Evolutionary conservation across 2,888 invertebrate species (phyloP).

Genomic region (Geotrupes spiniger): DNA sequence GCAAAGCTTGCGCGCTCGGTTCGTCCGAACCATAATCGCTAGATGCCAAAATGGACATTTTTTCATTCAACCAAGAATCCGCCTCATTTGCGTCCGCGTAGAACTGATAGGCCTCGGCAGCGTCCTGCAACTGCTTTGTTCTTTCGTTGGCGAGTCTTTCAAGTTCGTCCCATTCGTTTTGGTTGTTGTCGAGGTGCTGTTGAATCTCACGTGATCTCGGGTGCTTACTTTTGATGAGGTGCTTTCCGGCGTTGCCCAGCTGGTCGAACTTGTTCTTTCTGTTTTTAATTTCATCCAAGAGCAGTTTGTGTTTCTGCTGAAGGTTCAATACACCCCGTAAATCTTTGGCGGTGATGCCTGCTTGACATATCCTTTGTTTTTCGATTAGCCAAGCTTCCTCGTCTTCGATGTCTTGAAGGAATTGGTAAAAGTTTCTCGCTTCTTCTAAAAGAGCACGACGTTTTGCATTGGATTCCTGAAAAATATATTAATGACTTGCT

Average conservation of each 20-base stretch:
- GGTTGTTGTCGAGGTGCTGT: constrained; percentile 72
- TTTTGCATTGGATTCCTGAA: constrained; percentile 69
- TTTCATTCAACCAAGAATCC: constrained; percentile 96
- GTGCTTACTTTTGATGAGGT: constrained; percentile 77
- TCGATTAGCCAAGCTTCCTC: constrained; percentile 97
- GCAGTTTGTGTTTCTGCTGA: constrained; percentile 88
- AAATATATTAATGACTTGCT: constrained; percentile 21
- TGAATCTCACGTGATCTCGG: constrained; percentile 79
- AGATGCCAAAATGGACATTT: constrained; percentile 85
- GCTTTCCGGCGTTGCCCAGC: constrained; percentile 57
- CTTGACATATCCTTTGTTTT: constrained; percentile 88
- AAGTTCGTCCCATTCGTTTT: constrained; percentile 87
- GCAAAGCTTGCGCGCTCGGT: constrained; percentile 82
- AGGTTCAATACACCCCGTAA: constrained; percentile 84
- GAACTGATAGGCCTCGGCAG: constrained; percentile 92
- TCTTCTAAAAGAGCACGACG: constrained; percentile 85
- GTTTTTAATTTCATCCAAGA: constrained; percentile 85
- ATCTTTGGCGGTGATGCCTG: constrained; percentile 92
- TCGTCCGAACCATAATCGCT: constrained; percentile 91
- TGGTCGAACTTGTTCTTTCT: constrained; percentile 69
- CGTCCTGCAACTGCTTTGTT: constrained; percentile 77
- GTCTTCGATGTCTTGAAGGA: constrained; percentile 95
- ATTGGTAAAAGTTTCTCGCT: constrained; percentile 90
- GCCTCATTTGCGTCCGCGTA: constrained; percentile 97
- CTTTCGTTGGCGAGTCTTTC: constrained; percentile 74